phyloP scores from a whole-genome alignment of 2,113 vertebrate species.

The Ameiurus melas region DNA sequence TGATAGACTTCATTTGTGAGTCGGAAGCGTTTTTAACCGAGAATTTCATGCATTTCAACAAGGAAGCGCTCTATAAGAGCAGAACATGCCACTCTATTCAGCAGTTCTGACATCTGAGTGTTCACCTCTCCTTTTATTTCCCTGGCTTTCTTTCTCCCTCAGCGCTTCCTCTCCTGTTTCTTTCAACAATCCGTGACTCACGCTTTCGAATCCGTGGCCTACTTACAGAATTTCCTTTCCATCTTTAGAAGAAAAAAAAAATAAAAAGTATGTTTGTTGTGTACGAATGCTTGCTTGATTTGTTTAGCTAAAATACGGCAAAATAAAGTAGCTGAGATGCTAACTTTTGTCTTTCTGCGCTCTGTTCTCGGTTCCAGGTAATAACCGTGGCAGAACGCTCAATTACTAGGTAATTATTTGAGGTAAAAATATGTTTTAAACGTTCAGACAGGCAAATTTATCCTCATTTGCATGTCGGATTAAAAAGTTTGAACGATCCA shows the following conservation, averaged over 20 bases:
- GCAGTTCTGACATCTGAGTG: slow-evolving; percentile 13
- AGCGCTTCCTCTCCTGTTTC: background rate
- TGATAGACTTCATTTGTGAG: background rate
- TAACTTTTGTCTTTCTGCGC: background rate
- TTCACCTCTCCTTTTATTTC: slow-evolving; percentile 18
- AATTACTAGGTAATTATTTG: background rate
- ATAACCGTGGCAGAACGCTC: background rate
- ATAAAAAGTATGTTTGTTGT: background rate
- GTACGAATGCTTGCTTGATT: background rate
- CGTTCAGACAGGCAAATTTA: background rate
- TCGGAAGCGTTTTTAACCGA: background rate
- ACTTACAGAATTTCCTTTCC: slow-evolving; percentile 8
- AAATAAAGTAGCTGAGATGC: background rate
- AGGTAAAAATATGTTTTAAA: background rate
- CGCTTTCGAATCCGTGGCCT: background rate
- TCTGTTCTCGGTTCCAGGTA: background rate
- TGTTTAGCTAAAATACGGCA: background rate
- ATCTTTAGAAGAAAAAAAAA: background rate
- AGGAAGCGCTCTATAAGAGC: background rate
- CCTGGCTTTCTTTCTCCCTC: background rate
- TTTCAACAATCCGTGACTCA: slow-evolving; percentile 4
- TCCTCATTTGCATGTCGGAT: background rate
- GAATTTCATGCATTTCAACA: background rate
- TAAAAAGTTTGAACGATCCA: background rate
- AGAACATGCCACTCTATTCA: slow-evolving; percentile 10